Evolutionary conservation across 2,888 invertebrate genomes (phyloP).

Genomic region (Leuctra nigra): DNA sequence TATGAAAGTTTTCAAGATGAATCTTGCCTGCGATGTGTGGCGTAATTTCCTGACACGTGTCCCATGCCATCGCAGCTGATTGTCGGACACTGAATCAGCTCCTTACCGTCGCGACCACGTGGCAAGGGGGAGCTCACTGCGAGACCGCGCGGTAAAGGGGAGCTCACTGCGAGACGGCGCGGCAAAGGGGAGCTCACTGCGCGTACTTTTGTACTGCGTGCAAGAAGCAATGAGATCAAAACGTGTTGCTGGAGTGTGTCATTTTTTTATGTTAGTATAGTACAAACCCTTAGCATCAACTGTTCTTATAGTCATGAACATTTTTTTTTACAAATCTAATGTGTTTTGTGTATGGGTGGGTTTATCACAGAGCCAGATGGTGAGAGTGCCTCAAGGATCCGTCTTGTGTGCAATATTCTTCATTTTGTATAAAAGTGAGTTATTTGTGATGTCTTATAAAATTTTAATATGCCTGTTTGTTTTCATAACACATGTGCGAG

Average conservation of each 20-base stretch:
- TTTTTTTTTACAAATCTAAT: too few relatives aligned
- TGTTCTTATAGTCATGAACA: too few relatives aligned
- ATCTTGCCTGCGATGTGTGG: constrained; percentile 79
- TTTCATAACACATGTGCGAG: too few relatives aligned
- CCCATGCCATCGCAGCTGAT: constrained; percentile 78
- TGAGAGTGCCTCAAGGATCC: too few relatives aligned
- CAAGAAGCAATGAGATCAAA: neutral
- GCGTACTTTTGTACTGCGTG: constrained; percentile 17
- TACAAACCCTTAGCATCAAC: too few relatives aligned
- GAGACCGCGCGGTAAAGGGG: neutral
- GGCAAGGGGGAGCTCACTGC: constrained; percentile 33
- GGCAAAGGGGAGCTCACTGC: neutral
- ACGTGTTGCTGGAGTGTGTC: neutral
- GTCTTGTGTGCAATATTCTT: too few relatives aligned
- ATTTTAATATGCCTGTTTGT: too few relatives aligned
- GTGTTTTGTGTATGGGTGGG: too few relatives aligned
- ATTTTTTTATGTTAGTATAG: too few relatives aligned
- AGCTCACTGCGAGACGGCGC: neutral
- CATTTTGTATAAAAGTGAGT: too few relatives aligned
- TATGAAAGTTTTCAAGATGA: neutral
- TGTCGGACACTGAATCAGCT: constrained; percentile 74
- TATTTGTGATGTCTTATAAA: too few relatives aligned
- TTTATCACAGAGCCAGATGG: too few relatives aligned
- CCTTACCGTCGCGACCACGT: constrained; percentile 62
- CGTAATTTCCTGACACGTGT: constrained; percentile 84